Evolutionary conservation across 2,113 vertebrate species (phyloP).

Genomic region (Malaclemys terrapin): DNA sequence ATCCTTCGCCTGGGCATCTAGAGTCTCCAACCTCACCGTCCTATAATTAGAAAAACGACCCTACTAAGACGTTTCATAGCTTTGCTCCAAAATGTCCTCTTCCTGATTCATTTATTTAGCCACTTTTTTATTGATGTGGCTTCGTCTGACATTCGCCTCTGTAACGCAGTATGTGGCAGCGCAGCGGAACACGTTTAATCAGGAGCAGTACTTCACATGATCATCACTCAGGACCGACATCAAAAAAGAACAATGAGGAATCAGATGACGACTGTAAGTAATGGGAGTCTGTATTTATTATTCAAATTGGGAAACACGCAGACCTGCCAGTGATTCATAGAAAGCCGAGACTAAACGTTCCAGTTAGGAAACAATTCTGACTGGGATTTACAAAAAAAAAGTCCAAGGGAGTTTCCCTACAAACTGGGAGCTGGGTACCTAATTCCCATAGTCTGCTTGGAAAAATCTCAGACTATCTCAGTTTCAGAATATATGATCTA

Average conservation of each 20-base stretch:
- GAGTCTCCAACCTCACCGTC: slow-evolving; percentile 67
- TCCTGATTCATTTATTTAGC: slow-evolving; percentile 63
- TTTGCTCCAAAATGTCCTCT: slow-evolving; percentile 39
- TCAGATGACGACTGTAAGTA: neutral
- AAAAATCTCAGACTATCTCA: neutral
- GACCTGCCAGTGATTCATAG: neutral
- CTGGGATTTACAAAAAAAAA: neutral
- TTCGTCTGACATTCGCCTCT: slow-evolving; percentile 27
- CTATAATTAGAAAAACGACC: slow-evolving; percentile 73
- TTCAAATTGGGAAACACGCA: neutral
- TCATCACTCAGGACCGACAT: neutral
- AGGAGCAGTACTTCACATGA: neutral
- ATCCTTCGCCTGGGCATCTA: slow-evolving; percentile 74
- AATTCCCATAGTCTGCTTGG: neutral
- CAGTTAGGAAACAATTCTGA: neutral
- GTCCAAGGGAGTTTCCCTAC: neutral
- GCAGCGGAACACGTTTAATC: neutral
- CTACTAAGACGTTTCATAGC: slow-evolving; percentile 50
- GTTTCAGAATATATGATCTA: neutral
- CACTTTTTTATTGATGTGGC: slow-evolving; percentile 39
- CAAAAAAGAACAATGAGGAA: neutral
- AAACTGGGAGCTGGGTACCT: neutral
- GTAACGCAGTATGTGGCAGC: neutral
- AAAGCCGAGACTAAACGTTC: neutral
- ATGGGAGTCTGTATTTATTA: neutral